Base-by-base conservation (phyloP, 2,888 invertebrate species). In the Eugnorisma glareosa region DNA sequence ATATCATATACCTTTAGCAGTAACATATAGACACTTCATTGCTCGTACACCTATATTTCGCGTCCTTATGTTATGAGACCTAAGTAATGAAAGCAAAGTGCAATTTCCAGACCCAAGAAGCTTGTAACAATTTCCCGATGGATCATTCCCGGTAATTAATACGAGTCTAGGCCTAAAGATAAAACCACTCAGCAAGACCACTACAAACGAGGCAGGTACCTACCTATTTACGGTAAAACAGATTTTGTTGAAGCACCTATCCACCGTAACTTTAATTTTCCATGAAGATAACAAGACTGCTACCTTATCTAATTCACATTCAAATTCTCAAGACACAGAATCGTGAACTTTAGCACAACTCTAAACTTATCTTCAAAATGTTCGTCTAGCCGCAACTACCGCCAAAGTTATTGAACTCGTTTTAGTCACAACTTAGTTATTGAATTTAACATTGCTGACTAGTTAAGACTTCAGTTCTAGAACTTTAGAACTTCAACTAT, bases 341-440 rank as follows among this genome's bases (percentile, higher is more conserved):
- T 75, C 35, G 40, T 48, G 57, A 82, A 79, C 74, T 78, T 77
- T 31, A 54, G 57, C 67, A 43, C 54, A 82, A 63, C 70, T 64
- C 21, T 21, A 59, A 75, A 84, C 28, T 70, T 82, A 75, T 84
- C 64, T 69, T 66, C 76, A 68, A 79, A 79, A 74, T 79, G 72
- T 84, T 78, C 64, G 66, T 28, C 67, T 66, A 64, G 67, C 73
- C 74, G 48, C 81, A 69, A 83, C 61, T 31, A 69, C 63, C 31
- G 24, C 73, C 45, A 0, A 77, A 85, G 84, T 77, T 84, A 79
- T 84, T 73, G 72, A 84, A 82, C 82, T 84, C 84, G 72, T 84
- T 84, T 84, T 67, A 82, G 59, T 74, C 82, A 59, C 57, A 70
- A 75, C 82, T 79, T 69, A 74, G 71, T 63, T 79, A 84, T 84